Conservation (phyloP, 2,888 invertebrate genomes). For the Myopa testacea region DNA sequence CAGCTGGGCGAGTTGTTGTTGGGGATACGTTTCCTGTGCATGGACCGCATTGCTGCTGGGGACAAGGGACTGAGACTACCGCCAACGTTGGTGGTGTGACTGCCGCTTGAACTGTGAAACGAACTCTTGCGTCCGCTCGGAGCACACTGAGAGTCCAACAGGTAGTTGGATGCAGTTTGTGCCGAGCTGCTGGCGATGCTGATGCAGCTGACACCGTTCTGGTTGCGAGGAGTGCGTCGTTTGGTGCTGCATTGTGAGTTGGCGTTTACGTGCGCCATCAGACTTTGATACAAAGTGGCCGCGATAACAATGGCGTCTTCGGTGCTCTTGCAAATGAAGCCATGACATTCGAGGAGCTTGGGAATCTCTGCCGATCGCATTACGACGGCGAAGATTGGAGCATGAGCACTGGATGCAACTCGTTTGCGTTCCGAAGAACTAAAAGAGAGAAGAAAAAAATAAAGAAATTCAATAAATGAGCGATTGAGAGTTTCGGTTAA, state of each 20-base stretch:
- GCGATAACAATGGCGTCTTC: constrained; percentile 94
- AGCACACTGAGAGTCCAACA: constrained; percentile 56
- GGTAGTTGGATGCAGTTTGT: constrained; percentile 63
- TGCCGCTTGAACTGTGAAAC: constrained; percentile 59
- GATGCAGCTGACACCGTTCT: constrained; percentile 82
- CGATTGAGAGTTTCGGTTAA: too few species aligned
- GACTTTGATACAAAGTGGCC: constrained; percentile 88
- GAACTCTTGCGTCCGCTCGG: constrained; percentile 62
- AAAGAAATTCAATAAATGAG: not conserved
- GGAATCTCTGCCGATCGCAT: constrained; percentile 83
- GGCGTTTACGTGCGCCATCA: constrained; percentile 83
- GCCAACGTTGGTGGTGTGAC: constrained; percentile 14
- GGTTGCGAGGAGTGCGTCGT: constrained; percentile 74
- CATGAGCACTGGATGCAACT: constrained; percentile 73
- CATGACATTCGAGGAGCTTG: constrained; percentile 88
- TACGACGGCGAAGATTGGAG: constrained; percentile 89
- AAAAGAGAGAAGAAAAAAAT: not conserved
- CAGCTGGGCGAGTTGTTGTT: constrained; percentile 68
- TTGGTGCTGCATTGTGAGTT: constrained; percentile 64
- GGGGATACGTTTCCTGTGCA: constrained; percentile 79
- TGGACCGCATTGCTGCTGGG: constrained; percentile 78
- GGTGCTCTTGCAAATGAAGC: constrained; percentile 88
- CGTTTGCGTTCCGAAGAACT: constrained; percentile 66
- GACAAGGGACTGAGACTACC: constrained; percentile 38
- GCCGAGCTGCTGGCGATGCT: constrained; percentile 77